Conservation (phyloP, 2,888 invertebrate genomes). For the Furcula furcula region DNA sequence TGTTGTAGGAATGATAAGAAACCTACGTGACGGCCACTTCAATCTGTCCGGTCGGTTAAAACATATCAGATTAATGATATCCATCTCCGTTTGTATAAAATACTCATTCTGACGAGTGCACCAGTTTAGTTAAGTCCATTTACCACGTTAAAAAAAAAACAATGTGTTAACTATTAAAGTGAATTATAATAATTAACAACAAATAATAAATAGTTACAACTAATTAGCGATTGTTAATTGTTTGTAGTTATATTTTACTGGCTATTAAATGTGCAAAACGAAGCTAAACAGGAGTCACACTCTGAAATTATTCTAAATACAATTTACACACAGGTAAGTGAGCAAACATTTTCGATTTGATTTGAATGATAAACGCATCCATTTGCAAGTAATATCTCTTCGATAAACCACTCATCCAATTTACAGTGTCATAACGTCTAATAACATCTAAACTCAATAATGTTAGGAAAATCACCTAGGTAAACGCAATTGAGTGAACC, state of each 20-base stretch:
- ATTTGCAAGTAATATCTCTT: not conserved
- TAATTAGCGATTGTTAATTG: not conserved
- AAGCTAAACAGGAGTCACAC: not conserved
- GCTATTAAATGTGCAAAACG: not conserved
- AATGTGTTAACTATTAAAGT: slow-evolving; percentile 5
- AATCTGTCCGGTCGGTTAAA: slow-evolving; percentile 27
- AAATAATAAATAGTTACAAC: not conserved
- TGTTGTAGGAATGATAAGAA: slow-evolving; percentile 15
- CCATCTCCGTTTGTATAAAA: slow-evolving; percentile 7
- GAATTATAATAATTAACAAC: slow-evolving; percentile 5
- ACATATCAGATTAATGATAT: slow-evolving; percentile 26
- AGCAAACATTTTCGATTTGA: too few relatives aligned
- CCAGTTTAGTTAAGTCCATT: slow-evolving; percentile 5
- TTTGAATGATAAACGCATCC: too few relatives aligned
- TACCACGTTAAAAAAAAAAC: slow-evolving; percentile 10
- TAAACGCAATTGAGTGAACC: not conserved
- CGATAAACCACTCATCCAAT: not conserved
- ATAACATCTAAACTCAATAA: not conserved
- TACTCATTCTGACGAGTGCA: slow-evolving; percentile 6
- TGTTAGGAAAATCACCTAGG: not conserved
- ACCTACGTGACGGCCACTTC: slow-evolving; percentile 29
- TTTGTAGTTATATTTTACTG: not conserved
- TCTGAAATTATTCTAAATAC: not conserved
- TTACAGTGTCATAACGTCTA: not conserved
- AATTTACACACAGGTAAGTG: slow-evolving; percentile 3